These are phyloP conservation scores for Callaeas wilsoni DNA, from an alignment of 2,113 vertebrate genomes.

Conservation along the genomic window DNA sequence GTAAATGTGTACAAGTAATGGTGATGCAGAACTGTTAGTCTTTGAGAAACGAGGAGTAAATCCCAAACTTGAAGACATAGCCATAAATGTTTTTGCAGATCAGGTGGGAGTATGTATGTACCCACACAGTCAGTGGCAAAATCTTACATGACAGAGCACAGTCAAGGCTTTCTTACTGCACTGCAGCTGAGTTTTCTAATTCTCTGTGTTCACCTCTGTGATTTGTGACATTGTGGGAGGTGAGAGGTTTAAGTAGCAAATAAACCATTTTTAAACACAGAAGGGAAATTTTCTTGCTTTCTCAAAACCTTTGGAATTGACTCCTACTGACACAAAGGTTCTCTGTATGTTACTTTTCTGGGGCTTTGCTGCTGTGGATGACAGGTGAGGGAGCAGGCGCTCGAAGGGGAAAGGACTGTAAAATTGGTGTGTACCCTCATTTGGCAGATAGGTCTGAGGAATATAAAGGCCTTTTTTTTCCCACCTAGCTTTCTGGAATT, in stretches of 20 bases:
- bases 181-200: not conserved
- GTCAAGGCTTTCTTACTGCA: not conserved
- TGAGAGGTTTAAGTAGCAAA: not conserved
- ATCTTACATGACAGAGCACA: not conserved
- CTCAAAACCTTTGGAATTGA: not conserved
- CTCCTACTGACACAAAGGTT: not conserved
- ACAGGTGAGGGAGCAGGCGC: not conserved
- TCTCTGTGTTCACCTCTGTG: not conserved
- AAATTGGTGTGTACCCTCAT: not conserved
- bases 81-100: not conserved
- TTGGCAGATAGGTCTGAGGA: not conserved
- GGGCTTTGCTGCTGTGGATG: not conserved
- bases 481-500: not conserved
- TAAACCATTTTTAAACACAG: not conserved
- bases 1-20: not conserved
- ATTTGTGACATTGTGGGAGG: not conserved
- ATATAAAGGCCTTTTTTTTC: not conserved
- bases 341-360: not conserved
- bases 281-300: not conserved
- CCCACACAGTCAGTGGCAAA: not conserved
- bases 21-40: not conserved
- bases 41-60: slow-evolving; percentile 14
- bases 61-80: not conserved
- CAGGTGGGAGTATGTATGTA: not conserved
- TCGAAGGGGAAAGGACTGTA: not conserved